Evolutionary conservation across 2,113 vertebrate genomes (phyloP).

Genomic region (Strix uralensis): DNA sequence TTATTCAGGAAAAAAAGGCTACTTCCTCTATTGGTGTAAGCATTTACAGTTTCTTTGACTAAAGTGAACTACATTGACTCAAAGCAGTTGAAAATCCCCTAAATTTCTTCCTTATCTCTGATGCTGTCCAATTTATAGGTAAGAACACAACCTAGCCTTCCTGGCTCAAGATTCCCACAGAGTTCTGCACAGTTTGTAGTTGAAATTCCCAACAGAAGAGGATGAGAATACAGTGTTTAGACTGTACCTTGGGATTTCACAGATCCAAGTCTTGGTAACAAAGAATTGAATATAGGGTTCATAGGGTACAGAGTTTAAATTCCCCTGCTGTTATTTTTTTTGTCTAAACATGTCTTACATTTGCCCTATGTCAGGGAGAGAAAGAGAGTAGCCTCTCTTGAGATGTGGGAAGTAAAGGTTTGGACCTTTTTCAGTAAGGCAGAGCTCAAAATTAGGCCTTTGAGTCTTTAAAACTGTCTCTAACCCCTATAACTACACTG

Average conservation of each 20-base stretch:
- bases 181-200: neutral
- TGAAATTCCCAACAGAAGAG: neutral
- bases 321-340: neutral
- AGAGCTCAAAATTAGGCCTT: neutral
- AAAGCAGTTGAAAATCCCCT: neutral
- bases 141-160: neutral
- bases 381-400: neutral
- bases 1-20: neutral
- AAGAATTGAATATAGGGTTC: neutral
- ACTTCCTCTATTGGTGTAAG: neutral
- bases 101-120: neutral
- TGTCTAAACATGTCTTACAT: neutral
- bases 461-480: neutral
- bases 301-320: neutral
- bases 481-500: neutral
- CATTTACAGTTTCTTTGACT: neutral
- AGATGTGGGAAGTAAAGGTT: neutral
- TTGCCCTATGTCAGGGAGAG: neutral
- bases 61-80: neutral
- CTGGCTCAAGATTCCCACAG: neutral
- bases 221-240: neutral
- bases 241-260: neutral
- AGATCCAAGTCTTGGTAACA: neutral
- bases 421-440: neutral
- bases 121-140: neutral